Conservation (phyloP, 2,797 vertebrate species). For the Tenualosa thibaudeaui region DNA sequence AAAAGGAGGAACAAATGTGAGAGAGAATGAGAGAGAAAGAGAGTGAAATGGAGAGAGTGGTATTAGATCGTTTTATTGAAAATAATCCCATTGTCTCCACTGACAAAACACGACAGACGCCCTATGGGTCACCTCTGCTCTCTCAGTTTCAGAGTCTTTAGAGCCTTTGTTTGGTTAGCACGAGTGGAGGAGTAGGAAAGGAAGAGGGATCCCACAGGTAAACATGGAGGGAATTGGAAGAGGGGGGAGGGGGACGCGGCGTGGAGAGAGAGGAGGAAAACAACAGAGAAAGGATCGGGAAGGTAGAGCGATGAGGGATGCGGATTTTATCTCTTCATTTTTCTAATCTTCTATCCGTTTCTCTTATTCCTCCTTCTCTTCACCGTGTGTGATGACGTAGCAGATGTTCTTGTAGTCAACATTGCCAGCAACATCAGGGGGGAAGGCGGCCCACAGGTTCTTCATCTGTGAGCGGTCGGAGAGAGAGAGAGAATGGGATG, state of each 20-base stretch:
- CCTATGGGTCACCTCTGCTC: slow-evolving; percentile 43
- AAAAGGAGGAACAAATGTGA: slow-evolving; percentile 43
- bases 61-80: slow-evolving; percentile 73
- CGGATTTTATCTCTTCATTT: slow-evolving; percentile 51
- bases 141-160: slow-evolving; percentile 49
- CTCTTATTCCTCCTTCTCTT: slow-evolving; percentile 88
- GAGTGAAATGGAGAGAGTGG: slow-evolving; percentile 60
- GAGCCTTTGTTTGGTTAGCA: slow-evolving; percentile 59
- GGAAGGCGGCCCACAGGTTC: slow-evolving; percentile 85
- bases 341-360: slow-evolving; percentile 55
- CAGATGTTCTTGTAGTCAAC: slow-evolving; percentile 92
- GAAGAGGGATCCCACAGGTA: slow-evolving; percentile 59
- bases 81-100: slow-evolving; percentile 71
- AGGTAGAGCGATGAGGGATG: slow-evolving; percentile 67
- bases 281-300: slow-evolving; percentile 49
- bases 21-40: slow-evolving; percentile 55
- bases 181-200: slow-evolving; percentile 51
- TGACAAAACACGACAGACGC: slow-evolving; percentile 67
- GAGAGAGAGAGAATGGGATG: not conserved
- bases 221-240: slow-evolving; percentile 7
- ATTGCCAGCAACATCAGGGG: slow-evolving; percentile 83
- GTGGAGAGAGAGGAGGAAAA: slow-evolving; percentile 47
- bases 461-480: slow-evolving; percentile 64
- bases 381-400: slow-evolving; percentile 89
- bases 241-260: slow-evolving; percentile 35